Evolutionary conservation across 2,888 invertebrate species (phyloP).

Genomic region (Apotomis turbidana): DNA sequence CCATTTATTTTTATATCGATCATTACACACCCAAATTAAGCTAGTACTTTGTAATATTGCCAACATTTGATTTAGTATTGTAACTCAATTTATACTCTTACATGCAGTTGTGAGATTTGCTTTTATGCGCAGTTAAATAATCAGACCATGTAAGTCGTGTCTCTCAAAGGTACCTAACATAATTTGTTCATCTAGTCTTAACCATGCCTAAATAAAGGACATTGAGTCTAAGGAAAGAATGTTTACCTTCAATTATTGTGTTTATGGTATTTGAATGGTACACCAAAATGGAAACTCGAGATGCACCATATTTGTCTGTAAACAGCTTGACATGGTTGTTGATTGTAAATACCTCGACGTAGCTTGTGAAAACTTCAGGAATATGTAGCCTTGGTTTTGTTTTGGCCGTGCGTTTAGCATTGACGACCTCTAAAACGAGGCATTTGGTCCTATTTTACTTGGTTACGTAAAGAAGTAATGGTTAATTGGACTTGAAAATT

Average conservation of each 20-base stretch:
- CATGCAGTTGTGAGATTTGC: not conserved
- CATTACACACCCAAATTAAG: no score
- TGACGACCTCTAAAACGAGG: not conserved
- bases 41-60: not conserved
- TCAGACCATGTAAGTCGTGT: conserved; percentile 3
- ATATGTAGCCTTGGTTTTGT: conserved; percentile 18
- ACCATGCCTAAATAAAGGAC: conserved; percentile 10
- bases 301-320: conserved; percentile 15
- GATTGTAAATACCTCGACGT: not conserved
- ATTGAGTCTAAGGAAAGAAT: conserved; percentile 1
- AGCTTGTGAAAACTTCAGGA: not conserved
- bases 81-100: not conserved
- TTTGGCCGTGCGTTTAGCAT: not conserved
- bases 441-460: conserved; percentile 7
- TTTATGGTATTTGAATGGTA: conserved; percentile 8
- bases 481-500: conserved; percentile 29
- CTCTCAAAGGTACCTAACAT: not conserved
- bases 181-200: conserved; percentile 1
- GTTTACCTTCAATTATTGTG: conserved; percentile 25
- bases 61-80: not conserved
- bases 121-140: not conserved
- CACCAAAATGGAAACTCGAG: conserved; percentile 16
- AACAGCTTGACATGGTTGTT: conserved; percentile 3
- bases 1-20: no score
- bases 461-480: not conserved